These are phyloP conservation scores for human DNA, from an alignment of 2,113 vertebrate genomes.

Conservation along the genomic window GRCh38 chr3:7385001-7385500, in stretches of 20 bases:
- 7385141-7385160: constrained; percentile 18
- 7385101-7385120: background rate
- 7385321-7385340: too few species aligned
- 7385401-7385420: too few species aligned
- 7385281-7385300: too few species aligned
- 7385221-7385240: background rate
- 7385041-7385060: background rate
- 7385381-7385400: too few species aligned
- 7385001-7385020: background rate
- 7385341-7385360: too few species aligned
- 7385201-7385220: background rate
- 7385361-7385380: too few species aligned
- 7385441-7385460: rapidly evolving
- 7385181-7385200: constrained; percentile 13
- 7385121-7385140: background rate
- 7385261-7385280: background rate
- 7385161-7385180: background rate
- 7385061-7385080: background rate
- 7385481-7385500: too few species aligned
- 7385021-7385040: background rate
- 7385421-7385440: too few species aligned
- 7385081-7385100: background rate
- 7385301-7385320: too few species aligned
- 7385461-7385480: too few species aligned
- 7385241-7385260: background rate